Evolutionary conservation across 2,888 invertebrate genomes (phyloP).

Genomic region (Lagria hirta): DNA sequence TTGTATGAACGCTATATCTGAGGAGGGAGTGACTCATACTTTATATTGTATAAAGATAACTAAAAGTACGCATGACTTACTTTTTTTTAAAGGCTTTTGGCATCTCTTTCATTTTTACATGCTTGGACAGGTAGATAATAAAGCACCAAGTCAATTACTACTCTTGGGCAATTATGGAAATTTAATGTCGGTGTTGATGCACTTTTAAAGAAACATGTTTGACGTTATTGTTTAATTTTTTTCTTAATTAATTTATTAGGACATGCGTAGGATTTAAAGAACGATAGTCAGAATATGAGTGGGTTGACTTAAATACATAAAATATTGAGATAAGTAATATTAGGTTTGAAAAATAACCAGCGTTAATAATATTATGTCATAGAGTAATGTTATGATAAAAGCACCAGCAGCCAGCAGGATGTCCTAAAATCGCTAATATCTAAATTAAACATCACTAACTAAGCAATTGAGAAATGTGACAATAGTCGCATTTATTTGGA

Average conservation of each 20-base stretch:
- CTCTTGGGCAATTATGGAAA: background rate
- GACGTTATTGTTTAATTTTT: constrained; percentile 9
- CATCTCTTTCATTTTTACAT: constrained; percentile 1
- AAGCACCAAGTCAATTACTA: background rate
- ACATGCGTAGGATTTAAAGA: constrained; percentile 8
- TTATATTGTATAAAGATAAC: constrained; percentile 17
- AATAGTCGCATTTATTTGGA: too few species aligned
- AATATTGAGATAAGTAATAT: constrained; percentile 15
- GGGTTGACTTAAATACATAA: constrained; percentile 4
- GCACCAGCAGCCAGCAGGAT: too few species aligned
- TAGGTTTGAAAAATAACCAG: too few species aligned
- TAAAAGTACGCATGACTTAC: constrained; percentile 28
- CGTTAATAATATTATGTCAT: too few species aligned
- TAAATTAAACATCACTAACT: too few species aligned
- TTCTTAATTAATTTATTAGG: constrained; percentile 14
- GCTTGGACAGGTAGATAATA: constrained; percentile 2
- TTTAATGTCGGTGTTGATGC: too few species aligned
- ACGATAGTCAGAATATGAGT: constrained; percentile 8
- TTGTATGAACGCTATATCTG: constrained; percentile 17
- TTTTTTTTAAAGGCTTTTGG: constrained; percentile 14
- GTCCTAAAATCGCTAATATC: too few species aligned
- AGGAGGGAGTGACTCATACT: constrained; percentile 24
- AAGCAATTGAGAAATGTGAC: too few species aligned
- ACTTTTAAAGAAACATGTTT: constrained; percentile 2
- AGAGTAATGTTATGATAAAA: too few species aligned